Base-by-base conservation (phyloP, 1,140 invertebrate genomes). In the Diabrotica virgifera region DNA sequence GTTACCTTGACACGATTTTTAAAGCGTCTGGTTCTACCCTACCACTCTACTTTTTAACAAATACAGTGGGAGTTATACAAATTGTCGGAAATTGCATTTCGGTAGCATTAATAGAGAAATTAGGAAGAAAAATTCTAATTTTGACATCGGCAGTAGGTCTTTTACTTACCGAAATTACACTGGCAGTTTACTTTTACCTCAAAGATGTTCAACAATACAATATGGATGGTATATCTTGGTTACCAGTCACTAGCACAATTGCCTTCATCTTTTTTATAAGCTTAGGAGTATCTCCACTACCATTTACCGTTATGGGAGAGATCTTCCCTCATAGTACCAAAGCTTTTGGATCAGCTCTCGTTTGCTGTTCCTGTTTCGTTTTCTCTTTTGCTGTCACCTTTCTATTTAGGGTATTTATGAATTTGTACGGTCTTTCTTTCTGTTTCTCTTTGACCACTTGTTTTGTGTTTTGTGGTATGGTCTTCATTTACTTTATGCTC, bases 231-330 rank as follows among this genome's bases (percentile, higher is more conserved):
- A 67, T 76, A 40, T 72, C 52, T 53, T 78, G 77, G 77, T 53
- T 78, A 35, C 77, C 77, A 10, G 40, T 78, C 8, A 55, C 66
- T 9, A 65, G 64, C 52, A 52, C 77, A 9, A 46, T 77, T 5
- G 10, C 66, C 2, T 78, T 73, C 56, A 77, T 77, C 35, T 61
- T 70, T 6, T 40, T 56, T 62, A 77, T 71, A 59, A 75, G 72
- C 59, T 70, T 73, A 14, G 91, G 90, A 2, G 88, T 92, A 68
- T 92, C 92, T 0, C 90, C 93, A 0, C 79, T 95, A n/a, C 90
- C 92, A 0, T 94, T 92, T 91, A 85, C 91, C 0, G 84, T 95
- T 36, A 87, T 93, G 83, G 88, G 87, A 4, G 91, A 95, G 78
- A 85, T 94, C 70, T 91, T 94, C 70, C 87, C 93, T 3, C 81